These are phyloP conservation scores for silkworm (Bombyx mori) DNA, from an alignment of 1,140 invertebrate species.

Conservation along the genomic window ASM3026992v2 NC_085127.1:11139001-11139500, in stretches of 20 bases:
- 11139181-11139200: neutral
- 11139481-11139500: constrained; percentile 35
- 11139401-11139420: constrained; percentile 15
- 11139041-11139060: too few relatives aligned
- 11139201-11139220: neutral
- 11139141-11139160: too few relatives aligned
- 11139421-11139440: constrained; percentile 19
- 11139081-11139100: too few relatives aligned
- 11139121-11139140: too few relatives aligned
- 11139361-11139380: constrained; percentile 53
- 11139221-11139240: neutral
- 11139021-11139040: constrained; percentile 4
- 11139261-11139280: constrained; percentile 38
- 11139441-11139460: constrained; percentile 27
- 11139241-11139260: constrained; percentile 18
- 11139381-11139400: constrained; percentile 34
- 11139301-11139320: constrained; percentile 27
- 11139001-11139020: constrained; percentile 31
- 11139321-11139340: constrained; percentile 24
- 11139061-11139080: too few relatives aligned
- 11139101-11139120: too few relatives aligned
- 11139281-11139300: constrained; percentile 20
- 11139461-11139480: constrained; percentile 35
- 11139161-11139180: too few relatives aligned
- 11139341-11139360: constrained; percentile 47